These are phyloP conservation scores for Scaptomyza caliginosa DNA, from an alignment of 2,888 invertebrate genomes.

Conservation along the genomic window DNA sequence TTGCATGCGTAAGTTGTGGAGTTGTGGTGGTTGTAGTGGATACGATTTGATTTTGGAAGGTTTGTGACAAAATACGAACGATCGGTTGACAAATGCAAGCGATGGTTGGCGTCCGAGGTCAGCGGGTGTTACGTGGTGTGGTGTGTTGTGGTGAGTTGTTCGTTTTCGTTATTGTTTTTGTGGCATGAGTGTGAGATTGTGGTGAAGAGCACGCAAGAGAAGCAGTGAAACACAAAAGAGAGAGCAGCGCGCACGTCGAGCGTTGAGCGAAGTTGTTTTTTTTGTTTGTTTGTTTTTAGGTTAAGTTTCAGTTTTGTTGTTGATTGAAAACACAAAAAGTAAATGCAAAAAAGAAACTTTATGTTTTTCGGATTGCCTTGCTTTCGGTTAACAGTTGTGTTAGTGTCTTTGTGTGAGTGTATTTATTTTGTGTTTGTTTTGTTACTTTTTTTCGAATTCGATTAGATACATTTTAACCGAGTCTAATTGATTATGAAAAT, in stretches of 20 bases:
- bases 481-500: conserved; percentile 59
- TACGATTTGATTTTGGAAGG: conserved; percentile 10
- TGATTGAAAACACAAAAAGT: conserved; percentile 66
- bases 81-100: conserved; percentile 61
- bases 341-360: conserved; percentile 80
- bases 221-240: conserved; percentile 76
- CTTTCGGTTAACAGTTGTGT: conserved; percentile 45
- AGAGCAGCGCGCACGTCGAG: conserved; percentile 70
- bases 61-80: conserved; percentile 54
- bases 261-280: conserved; percentile 46
- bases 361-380: conserved; percentile 57
- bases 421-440: conserved; percentile 40
- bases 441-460: conserved; percentile 36
- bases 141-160: conserved; percentile 30
- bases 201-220: conserved; percentile 72
- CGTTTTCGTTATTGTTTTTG: conserved; percentile 30
- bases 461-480: conserved; percentile 31
- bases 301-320: conserved; percentile 52
- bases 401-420: conserved; percentile 31
- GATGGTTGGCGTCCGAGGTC: conserved; percentile 69
- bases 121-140: conserved; percentile 34
- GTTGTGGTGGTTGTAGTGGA: conserved; percentile 9
- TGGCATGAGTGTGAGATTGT: conserved; percentile 35
- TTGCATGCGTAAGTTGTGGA: conserved; percentile 18
- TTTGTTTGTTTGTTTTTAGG: conserved; percentile 31